Evolutionary conservation across 2,113 vertebrate species (phyloP), one percentile per base, ranked within the genome.

Genomic region (Oxygymnocypris stewartii): DNA sequence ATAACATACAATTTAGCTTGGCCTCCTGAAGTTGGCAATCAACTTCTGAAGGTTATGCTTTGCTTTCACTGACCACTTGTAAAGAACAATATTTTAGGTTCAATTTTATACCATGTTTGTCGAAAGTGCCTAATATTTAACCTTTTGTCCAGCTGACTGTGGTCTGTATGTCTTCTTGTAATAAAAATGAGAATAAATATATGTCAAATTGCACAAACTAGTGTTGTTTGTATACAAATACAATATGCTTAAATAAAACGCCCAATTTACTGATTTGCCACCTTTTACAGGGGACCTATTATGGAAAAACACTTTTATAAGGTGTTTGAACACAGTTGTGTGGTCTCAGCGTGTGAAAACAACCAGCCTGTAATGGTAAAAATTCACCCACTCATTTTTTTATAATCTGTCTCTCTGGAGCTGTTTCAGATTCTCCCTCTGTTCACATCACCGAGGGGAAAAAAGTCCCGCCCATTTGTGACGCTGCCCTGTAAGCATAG

Each of bases 181-280:
- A 51, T 11, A 2, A 51, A 51, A 51, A 78, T 18, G 0, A 42
- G 25, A 10, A 78, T 4, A 54, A 51, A 78, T 40, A 0, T 49
- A 67, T 31, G 44, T 47, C 4, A 82, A 47, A 67, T 10, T 47
- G 25, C 23, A 49, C 25, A 69, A 69, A 20, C 37, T 63, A 42
- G 16, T 61, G 79, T 44, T 23, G 37, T 47, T 20, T 25, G n/a
- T 6, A 82, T 28, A 65, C 18, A 25, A 3, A 81, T 13, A 44
- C n/a, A 11, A 28, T 25, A 28, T 63, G 12, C 14, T 81, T 81
- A 28, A 85, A 85, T 79, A 86, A 86, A 86, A 81, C 79, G 65
- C 79, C 42, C n/a, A 74, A 44, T 86, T 75, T 82, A 81, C 74
- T 65, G 67, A 86, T 65, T 74, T 63, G 18, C 42, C 79, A 83